Conservation (phyloP, 2,797 vertebrate genomes). For the Limosa lapponica region DNA sequence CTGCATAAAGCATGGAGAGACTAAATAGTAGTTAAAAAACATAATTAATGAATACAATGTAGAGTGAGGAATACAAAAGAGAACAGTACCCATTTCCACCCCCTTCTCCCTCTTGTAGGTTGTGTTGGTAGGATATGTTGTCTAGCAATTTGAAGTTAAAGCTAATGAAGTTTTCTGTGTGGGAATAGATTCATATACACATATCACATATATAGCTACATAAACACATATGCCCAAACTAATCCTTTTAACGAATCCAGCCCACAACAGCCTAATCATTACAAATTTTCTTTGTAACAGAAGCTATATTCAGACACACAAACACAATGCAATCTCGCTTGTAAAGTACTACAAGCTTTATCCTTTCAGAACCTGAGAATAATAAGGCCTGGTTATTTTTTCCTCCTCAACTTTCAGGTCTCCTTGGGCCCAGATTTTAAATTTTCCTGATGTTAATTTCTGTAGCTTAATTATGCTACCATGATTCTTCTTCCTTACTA, state of each 20-base stretch:
- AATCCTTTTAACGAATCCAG: slow-evolving; percentile 43
- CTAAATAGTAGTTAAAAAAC: background rate
- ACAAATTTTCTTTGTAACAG: background rate
- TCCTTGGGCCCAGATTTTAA: background rate
- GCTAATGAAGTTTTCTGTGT: background rate
- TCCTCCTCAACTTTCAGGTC: background rate
- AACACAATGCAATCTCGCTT: background rate
- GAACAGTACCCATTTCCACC: background rate
- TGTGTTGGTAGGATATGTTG: background rate
- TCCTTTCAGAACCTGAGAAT: background rate
- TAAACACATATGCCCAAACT: slow-evolving; percentile 44
- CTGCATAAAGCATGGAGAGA: background rate
- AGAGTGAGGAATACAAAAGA: background rate
- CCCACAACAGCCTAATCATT: background rate
- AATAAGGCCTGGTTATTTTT: background rate
- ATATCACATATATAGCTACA: background rate
- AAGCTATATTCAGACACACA: background rate
- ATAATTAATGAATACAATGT: background rate
- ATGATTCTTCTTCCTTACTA: background rate
- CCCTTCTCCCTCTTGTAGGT: background rate
- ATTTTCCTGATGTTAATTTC: background rate
- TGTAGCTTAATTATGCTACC: background rate
- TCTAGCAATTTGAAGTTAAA: slow-evolving; percentile 6
- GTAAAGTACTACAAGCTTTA: background rate
- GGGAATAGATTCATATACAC: slow-evolving; percentile 22